phyloP scores from a whole-genome alignment of 2,113 vertebrate species.

The Antechinus flavipes region DNA sequence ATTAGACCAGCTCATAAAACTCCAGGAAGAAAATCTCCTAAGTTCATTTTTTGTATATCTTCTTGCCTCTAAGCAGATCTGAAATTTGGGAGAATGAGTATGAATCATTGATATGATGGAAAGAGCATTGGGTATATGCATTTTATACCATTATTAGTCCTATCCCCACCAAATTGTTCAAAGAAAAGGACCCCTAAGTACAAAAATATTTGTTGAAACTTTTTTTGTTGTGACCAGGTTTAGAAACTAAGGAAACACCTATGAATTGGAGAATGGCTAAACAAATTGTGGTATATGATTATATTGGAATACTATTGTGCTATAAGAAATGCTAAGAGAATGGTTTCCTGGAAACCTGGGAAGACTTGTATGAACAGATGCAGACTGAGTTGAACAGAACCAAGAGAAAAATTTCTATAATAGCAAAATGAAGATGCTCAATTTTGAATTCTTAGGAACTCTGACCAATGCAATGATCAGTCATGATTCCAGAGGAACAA shows the following conservation, averaged over 20 bases:
- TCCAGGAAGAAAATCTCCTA: not conserved
- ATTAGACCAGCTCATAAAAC: not conserved
- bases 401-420: not conserved
- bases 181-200: not conserved
- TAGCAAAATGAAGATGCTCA: not conserved
- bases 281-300: not conserved
- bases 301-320: not conserved
- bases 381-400: not conserved
- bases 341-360: not conserved
- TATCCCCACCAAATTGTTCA: not conserved
- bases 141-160: not conserved
- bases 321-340: not conserved
- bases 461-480: not conserved
- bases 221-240: not conserved
- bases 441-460: not conserved
- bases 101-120: not conserved
- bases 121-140: not conserved
- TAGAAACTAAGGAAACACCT: not conserved
- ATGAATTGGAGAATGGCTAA: not conserved
- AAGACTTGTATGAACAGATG: not conserved
- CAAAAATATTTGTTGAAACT: not conserved
- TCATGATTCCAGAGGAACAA: not conserved
- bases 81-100: not conserved
- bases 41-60: not conserved
- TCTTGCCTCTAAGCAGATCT: not conserved